Evolutionary conservation across 1,140 invertebrate species (phyloP), one percentile per base, ranked within the genome.

Genomic region (Rhynchophorus ferrugineus): DNA sequence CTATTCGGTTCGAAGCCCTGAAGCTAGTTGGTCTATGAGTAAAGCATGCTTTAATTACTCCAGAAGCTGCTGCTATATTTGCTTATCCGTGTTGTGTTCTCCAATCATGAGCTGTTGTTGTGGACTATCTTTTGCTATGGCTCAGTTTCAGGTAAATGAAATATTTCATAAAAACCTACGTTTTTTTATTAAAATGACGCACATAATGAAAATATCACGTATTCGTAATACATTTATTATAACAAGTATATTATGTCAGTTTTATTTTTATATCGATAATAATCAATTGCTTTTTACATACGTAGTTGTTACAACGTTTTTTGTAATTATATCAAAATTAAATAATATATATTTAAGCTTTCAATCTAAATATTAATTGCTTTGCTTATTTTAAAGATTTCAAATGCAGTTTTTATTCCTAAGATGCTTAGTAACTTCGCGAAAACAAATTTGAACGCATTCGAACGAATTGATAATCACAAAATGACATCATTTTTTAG

Each of bases 1-100:
- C 3, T 80, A 85, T 47, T 81, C 80, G 2, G 79, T 82, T 3
- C 72, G 83, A 33, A 84, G 83, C 57, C 78, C 82, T 1, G 81
- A 86, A 65, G 85, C 83, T 63, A 83, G 83, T 21, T 90, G 87
- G 87, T 73, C 77, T 18, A 69, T 83, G 11, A 84, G 83, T 51
- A 75, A 78, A 57, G 72, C 76, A 34, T 86, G 85, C 61, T 89
- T 85, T 70, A 73, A 74, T 21, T 69, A 78, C 35, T 80, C 84
- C 2, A 79, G 80, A 43, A 77, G 80, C 60, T 79, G 75, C 60
- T 87, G 84, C 63, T 89, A 89, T 73, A 76, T 79, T 1, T 62
- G 84, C 19, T 70, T 86, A 7, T 79, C 82, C 0, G 75, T 84
- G 8, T 50, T 88, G 7, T 71, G 82, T 7, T 83, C 82, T 0